A percentile compares a stretch with the other conserved stretches of the same genome.
Evolutionary conservation across 2,113 vertebrate species (phyloP).

Genomic region (Callocephalon fimbriatum): DNA sequence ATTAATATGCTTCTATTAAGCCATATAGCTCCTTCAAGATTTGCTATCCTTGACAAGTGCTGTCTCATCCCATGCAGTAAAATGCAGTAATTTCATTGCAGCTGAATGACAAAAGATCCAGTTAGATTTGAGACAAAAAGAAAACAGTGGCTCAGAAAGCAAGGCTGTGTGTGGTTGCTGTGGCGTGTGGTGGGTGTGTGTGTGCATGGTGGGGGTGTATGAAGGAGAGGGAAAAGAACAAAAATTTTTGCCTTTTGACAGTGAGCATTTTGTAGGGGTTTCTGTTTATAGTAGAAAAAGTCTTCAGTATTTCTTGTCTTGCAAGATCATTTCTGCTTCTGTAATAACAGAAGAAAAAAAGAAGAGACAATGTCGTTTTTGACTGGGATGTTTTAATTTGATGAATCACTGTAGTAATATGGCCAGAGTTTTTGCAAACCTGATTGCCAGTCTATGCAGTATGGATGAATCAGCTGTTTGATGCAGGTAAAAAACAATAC

Average conservation of each 20-base stretch:
- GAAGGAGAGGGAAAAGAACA: background rate
- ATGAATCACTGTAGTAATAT: background rate
- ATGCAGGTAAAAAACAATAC: background rate
- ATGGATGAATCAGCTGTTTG: background rate
- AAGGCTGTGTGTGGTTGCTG: background rate
- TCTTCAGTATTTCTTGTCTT: background rate
- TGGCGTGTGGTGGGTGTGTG: background rate
- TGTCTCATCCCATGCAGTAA: background rate
- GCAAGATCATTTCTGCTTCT: background rate
- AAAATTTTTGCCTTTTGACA: background rate
- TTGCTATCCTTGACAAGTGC: background rate
- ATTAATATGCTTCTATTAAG: background rate
- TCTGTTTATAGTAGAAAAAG: background rate
- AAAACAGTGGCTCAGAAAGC: background rate
- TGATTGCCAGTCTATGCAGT: background rate
- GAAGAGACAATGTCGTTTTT: background rate
- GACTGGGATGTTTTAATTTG: background rate
- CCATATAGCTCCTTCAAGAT: background rate
- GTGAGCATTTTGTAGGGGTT: background rate
- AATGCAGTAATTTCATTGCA: background rate
- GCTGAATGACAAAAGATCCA: background rate
- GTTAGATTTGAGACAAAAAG: background rate
- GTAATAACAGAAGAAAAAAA: background rate
- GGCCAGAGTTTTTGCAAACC: background rate
- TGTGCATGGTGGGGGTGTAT: background rate